Evolutionary conservation across 1,140 invertebrate genomes (phyloP).

Genomic region (Trichogramma pretiosum): DNA sequence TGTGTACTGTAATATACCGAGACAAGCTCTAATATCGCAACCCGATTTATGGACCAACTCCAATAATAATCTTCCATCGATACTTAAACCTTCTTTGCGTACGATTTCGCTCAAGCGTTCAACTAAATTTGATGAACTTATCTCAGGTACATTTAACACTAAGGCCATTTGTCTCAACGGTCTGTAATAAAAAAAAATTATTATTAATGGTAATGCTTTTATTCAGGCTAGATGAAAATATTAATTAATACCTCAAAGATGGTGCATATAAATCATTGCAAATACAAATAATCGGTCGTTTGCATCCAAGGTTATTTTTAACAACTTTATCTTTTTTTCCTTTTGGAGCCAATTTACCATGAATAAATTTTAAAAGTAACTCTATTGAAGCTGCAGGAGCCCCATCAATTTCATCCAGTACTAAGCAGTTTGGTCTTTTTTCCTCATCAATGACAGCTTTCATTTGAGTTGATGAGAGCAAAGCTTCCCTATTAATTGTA

Average conservation of each 20-base stretch:
- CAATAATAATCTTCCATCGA: constrained; percentile 61
- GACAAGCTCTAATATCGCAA: constrained; percentile 82
- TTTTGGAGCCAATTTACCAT: constrained; percentile 48
- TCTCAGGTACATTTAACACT: constrained; percentile 35
- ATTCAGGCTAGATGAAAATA: no score
- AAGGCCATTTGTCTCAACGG: constrained; percentile 31
- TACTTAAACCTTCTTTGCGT: constrained; percentile 57
- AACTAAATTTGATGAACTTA: constrained; percentile 46
- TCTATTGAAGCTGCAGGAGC: constrained; percentile 79
- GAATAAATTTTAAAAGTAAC: constrained; percentile 71
- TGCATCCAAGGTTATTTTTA: constrained; percentile 46
- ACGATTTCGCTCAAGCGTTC: constrained; percentile 63
- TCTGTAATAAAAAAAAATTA: constrained; percentile 19
- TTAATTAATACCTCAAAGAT: constrained; percentile 70
- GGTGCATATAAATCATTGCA: constrained; percentile 92
- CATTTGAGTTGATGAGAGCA: constrained; percentile 88
- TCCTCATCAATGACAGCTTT: constrained; percentile 71
- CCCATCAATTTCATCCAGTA: constrained; percentile 97
- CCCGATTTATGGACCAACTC: constrained; percentile 71
- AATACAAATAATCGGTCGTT: constrained; percentile 88
- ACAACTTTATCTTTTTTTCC: constrained; percentile 49
- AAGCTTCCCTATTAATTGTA: constrained; percentile 44
- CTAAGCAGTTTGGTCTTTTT: constrained; percentile 82
- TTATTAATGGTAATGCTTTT: background rate
- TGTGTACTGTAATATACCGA: constrained; percentile 78